phyloP scores from a whole-genome alignment of 2,797 vertebrate species.

The Sebastes elongatus region DNA sequence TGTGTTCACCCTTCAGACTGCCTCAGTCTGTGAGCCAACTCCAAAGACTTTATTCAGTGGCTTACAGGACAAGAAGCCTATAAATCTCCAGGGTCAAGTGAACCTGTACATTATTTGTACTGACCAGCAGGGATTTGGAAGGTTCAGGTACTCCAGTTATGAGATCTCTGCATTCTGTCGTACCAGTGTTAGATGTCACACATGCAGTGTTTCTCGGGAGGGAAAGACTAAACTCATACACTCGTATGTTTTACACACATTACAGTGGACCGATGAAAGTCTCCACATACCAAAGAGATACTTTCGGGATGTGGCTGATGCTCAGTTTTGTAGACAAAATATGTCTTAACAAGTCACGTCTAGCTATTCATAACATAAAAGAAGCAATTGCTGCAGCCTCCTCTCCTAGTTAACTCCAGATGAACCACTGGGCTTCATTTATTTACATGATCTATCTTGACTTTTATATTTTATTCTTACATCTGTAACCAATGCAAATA shows the following conservation, averaged over 20 bases:
- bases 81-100: slow-evolving; percentile 26
- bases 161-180: slow-evolving; percentile 24
- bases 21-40: neutral
- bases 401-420: slow-evolving; percentile 12
- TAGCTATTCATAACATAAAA: neutral
- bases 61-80: slow-evolving; percentile 42
- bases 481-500: slow-evolving; percentile 2
- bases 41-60: slow-evolving; percentile 37
- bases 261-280: neutral
- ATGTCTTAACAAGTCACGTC: neutral
- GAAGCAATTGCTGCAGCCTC: neutral
- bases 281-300: slow-evolving; percentile 1
- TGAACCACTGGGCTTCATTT: neutral
- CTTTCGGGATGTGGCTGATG: neutral
- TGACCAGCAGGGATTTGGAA: neutral
- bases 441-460: slow-evolving; percentile 1
- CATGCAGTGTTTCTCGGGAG: neutral
- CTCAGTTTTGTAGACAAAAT: neutral
- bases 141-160: neutral
- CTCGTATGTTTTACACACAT: slow-evolving; percentile 7
- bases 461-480: neutral
- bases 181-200: slow-evolving; percentile 32
- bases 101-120: neutral
- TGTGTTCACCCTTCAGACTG: neutral
- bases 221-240: neutral